Conservation (phyloP, 2,888 invertebrate species). For the Hypolimnas misippus region DNA sequence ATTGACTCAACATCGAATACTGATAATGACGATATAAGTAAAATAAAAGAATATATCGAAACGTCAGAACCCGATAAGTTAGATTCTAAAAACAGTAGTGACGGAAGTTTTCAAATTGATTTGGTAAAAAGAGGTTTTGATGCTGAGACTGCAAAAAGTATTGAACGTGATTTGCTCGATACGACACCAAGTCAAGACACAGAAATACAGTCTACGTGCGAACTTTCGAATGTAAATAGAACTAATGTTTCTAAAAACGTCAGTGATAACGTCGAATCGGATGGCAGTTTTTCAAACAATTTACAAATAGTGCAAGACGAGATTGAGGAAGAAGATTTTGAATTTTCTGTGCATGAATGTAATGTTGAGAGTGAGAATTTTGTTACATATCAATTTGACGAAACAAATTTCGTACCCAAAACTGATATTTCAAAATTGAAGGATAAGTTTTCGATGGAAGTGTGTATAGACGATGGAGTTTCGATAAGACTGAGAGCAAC, state of each 20-base stretch:
- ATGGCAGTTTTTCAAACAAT: slow-evolving; percentile 43
- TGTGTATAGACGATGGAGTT: slow-evolving; percentile 70
- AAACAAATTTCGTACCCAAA: slow-evolving; percentile 48
- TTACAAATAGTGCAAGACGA: slow-evolving; percentile 54
- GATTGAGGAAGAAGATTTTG: slow-evolving; percentile 61
- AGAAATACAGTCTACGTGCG: slow-evolving; percentile 34
- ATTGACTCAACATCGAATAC: slow-evolving; percentile 33
- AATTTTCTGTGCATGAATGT: slow-evolving; percentile 64
- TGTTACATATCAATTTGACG: slow-evolving; percentile 55
- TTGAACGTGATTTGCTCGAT: slow-evolving; percentile 74
- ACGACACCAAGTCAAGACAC: slow-evolving; percentile 50
- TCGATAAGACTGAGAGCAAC: slow-evolving; percentile 68
- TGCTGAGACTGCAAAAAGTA: slow-evolving; percentile 72
- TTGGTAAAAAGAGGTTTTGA: slow-evolving; percentile 76
- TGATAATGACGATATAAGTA: slow-evolving; percentile 68
- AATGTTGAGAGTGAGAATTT: slow-evolving; percentile 66
- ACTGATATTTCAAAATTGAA: slow-evolving; percentile 57
- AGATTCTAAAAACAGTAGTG: slow-evolving; percentile 40
- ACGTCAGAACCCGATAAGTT: slow-evolving; percentile 48
- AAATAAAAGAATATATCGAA: slow-evolving; percentile 72
- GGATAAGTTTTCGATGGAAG: slow-evolving; percentile 74
- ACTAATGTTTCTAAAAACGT: slow-evolving; percentile 22
- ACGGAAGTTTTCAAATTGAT: slow-evolving; percentile 63
- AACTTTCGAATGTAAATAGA: slow-evolving; percentile 18
- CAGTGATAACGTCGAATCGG: slow-evolving; percentile 45